Evolutionary conservation across 2,797 vertebrate species (phyloP), one percentile per base, ranked within the genome.

Genomic region (Cuculus canorus): DNA sequence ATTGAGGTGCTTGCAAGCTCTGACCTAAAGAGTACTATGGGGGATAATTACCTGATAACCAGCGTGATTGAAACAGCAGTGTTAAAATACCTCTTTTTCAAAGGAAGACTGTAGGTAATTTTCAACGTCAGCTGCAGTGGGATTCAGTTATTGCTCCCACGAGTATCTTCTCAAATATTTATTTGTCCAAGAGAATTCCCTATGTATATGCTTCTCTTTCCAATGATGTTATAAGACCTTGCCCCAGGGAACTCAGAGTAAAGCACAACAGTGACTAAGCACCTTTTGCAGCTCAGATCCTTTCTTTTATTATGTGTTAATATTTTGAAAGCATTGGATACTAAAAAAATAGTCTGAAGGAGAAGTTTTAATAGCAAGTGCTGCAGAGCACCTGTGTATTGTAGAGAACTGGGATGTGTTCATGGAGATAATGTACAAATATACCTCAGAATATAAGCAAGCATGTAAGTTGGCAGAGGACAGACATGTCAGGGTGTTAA

Each of bases 241-340:
- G 45, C 53, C 45, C 65, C 69, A 41, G 10, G 82, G 64, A 64
- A 70, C 68, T 89, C 54, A 39, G 83, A 41, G 73, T 63, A 77
- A 70, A 89, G 39, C 65, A 78, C 27, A 79, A 48, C 93, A 81
- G 21, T 94, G 93, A 96, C 91, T 93, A 96, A 96, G 85, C 90
- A 97, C 16, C 47, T 47, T 78, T 92, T 96, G 68, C 76, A 78
- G 84, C 81, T 47, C 75, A 78, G 84, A 13, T 30, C 17, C 11
- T 39, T 52, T 19, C 21, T 22, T 66, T 15, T 23, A 65, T 57
- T 73, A 54, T 71, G 39, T 41, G 65, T 68, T 23, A 47, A 39
- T 87, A 27, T 64, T 78, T 39, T 79, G 35, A 54, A 88, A 92
- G 43, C 15, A n/a, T 47, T 85, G 57, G 21, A 3, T 77, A 19